A percentile compares a stretch with the other conserved stretches of the same genome.
Conservation (phyloP, 37 sponge, comb jelly and placozoan genomes). For the Mnemiopsis leidyi region DNA sequence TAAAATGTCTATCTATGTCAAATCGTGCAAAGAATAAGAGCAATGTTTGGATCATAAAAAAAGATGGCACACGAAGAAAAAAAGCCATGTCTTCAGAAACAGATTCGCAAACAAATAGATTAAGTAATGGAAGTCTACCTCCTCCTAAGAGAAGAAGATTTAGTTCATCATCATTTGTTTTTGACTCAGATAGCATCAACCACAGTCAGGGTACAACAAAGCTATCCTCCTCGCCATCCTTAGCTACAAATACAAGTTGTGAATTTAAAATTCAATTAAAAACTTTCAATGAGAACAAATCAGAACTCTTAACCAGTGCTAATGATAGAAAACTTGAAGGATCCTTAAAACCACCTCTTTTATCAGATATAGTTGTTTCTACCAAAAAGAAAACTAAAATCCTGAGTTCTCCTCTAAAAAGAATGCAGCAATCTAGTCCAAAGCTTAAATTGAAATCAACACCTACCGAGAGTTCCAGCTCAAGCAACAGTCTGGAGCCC, state of each 20-base stretch:
- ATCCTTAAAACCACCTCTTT: too few species aligned
- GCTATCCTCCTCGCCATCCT: too few species aligned
- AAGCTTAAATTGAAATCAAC: not conserved
- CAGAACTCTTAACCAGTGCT: too few species aligned
- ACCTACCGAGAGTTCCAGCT: not conserved
- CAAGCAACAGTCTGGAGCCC: not conserved
- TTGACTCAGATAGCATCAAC: too few species aligned
- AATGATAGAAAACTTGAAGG: too few species aligned
- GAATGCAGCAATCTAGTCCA: not conserved
- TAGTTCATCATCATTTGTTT: not conserved
- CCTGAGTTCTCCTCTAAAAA: not conserved
- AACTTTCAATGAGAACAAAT: too few species aligned
- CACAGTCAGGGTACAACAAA: too few species aligned
- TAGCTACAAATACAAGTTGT: too few species aligned
- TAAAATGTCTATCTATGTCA: not conserved
- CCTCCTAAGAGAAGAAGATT: not conserved
- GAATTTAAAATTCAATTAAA: too few species aligned
- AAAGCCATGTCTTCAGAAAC: not conserved
- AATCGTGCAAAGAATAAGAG: not conserved
- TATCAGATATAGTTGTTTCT: too few species aligned
- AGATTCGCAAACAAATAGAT: not conserved
- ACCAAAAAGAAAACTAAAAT: conserved; percentile 1
- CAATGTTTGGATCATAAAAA: not conserved
- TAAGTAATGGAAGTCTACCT: not conserved
- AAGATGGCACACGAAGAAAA: not conserved